phyloP scores from a whole-genome alignment of 2,888 invertebrate species.

The Cerceris ruficornis region DNA sequence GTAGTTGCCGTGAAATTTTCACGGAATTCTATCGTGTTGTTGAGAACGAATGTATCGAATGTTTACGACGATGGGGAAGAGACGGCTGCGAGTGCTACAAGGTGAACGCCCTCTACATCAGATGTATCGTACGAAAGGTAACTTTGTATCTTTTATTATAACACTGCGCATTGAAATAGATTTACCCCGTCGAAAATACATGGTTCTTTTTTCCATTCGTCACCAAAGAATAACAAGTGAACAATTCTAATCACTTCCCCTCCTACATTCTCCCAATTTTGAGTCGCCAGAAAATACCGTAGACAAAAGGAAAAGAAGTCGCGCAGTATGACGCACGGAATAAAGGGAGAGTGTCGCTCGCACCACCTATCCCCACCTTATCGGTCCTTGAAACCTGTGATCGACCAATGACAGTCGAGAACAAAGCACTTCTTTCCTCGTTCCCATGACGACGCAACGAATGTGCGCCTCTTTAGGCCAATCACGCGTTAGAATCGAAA shows the following conservation, averaged over 20 bases:
- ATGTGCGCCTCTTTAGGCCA: no score
- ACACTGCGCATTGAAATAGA: conserved; percentile 56
- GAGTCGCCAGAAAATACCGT: not conserved
- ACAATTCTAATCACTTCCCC: not conserved
- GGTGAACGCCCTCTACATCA: conserved; percentile 5
- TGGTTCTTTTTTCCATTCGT: not conserved
- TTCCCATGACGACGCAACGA: no score
- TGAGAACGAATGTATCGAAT: conserved; percentile 5
- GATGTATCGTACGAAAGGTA: conserved; percentile 48
- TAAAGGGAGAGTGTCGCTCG: no score
- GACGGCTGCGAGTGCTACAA: conserved; percentile 14
- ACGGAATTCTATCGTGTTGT: conserved; percentile 8
- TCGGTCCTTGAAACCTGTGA: no score
- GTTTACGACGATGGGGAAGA: conserved; percentile 8
- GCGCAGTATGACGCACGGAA: no score
- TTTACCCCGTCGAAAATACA: conserved; percentile 40
- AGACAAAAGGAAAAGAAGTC: no score
- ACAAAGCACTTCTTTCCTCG: no score
- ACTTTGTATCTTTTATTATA: conserved; percentile 65
- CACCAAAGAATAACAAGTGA: not conserved
- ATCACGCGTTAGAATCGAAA: no score
- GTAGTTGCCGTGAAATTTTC: conserved; percentile 4
- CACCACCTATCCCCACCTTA: no score
- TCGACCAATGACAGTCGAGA: no score
- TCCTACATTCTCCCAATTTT: not conserved